Conservation (phyloP, 2,113 vertebrate genomes). For the Crotalus helleri region DNA sequence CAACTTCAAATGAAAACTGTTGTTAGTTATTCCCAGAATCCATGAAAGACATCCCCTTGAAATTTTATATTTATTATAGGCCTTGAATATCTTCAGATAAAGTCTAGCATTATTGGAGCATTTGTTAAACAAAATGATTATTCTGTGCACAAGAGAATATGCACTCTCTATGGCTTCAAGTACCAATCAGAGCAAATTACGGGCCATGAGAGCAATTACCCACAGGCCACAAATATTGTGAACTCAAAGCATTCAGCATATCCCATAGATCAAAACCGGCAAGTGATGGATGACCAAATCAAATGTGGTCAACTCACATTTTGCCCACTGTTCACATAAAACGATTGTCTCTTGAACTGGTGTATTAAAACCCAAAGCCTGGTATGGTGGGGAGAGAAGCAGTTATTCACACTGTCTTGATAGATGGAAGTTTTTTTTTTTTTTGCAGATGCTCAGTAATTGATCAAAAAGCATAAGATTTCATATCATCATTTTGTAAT, state of each 20-base stretch:
- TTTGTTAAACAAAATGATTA: not conserved
- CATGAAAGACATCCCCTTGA: not conserved
- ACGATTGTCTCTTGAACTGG: not conserved
- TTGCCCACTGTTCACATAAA: not conserved
- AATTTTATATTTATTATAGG: not conserved
- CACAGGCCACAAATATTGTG: not conserved
- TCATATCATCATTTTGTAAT: constrained; percentile 17
- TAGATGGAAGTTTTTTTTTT: not conserved
- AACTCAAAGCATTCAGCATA: not conserved
- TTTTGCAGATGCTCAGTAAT: constrained; percentile 1
- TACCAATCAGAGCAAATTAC: not conserved
- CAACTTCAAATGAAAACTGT: not conserved
- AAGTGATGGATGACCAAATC: not conserved
- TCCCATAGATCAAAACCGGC: not conserved
- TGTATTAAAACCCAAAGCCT: not conserved
- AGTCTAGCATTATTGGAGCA: not conserved
- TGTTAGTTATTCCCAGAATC: not conserved
- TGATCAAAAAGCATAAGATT: not conserved
- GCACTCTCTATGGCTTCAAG: not conserved
- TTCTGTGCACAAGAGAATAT: not conserved
- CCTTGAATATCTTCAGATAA: not conserved
- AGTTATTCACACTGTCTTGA: not conserved
- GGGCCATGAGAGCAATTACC: not conserved
- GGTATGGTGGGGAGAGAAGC: not conserved
- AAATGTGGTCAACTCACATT: not conserved